phyloP scores from a whole-genome alignment of 2,113 vertebrate species.

The Papio anubis region DNA sequence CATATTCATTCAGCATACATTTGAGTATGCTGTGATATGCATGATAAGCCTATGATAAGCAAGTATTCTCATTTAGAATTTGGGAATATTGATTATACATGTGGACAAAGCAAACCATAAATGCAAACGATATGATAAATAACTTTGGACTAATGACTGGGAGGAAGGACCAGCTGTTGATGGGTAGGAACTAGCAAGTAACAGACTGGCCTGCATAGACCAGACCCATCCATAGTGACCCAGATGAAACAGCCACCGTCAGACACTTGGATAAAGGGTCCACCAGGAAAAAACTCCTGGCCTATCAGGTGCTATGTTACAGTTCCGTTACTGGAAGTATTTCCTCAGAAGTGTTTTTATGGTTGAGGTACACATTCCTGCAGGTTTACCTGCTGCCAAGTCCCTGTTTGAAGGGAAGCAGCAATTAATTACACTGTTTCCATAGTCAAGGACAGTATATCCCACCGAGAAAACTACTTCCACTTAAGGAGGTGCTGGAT shows the following conservation, averaged over 20 bases:
- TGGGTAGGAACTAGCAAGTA: neutral
- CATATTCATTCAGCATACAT: neutral
- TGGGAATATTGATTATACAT: neutral
- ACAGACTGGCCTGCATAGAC: neutral
- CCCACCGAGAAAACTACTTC: neutral
- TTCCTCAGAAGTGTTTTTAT: neutral
- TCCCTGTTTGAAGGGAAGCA: neutral
- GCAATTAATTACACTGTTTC: neutral
- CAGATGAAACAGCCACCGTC: neutral
- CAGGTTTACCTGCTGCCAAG: neutral
- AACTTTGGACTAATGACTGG: neutral
- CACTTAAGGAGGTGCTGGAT: neutral
- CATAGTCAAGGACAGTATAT: neutral
- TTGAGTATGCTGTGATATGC: neutral
- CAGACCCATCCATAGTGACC: neutral
- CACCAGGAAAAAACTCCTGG: neutral
- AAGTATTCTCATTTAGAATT: neutral
- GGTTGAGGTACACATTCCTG: neutral
- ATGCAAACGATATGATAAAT: neutral
- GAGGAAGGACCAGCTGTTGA: neutral
- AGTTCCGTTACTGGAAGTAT: neutral
- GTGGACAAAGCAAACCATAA: neutral
- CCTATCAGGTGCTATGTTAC: neutral
- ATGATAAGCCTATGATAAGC: neutral
- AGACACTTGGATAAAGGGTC: neutral